These are phyloP conservation scores for Gasterosteus aculeatus DNA, from an alignment of 2,113 vertebrate species.

Conservation along the genomic window DNA sequence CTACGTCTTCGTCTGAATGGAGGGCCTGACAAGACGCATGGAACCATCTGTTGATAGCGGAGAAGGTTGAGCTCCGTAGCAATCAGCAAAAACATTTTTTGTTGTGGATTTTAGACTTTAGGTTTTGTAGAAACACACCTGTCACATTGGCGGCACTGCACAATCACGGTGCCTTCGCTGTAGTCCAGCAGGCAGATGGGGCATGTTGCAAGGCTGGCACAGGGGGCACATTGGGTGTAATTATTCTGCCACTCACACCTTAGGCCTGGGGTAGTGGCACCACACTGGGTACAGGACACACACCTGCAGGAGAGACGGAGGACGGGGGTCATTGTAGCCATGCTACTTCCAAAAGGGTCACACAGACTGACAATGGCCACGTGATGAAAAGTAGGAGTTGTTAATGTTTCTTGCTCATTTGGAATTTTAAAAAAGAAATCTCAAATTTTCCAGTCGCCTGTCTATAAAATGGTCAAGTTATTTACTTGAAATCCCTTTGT, in stretches of 20 bases:
- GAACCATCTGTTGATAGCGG: conserved; percentile 87
- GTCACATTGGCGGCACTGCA: conserved; percentile 95
- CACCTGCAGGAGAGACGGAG: conserved; percentile 84
- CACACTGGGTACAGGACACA: conserved; percentile 95
- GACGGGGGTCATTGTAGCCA: conserved; percentile 40
- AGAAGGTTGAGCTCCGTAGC: conserved; percentile 19
- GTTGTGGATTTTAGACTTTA: background rate
- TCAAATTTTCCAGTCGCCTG: background rate
- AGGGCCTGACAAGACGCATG: conserved; percentile 96
- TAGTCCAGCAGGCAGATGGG: conserved; percentile 90
- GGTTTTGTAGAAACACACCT: conserved; percentile 80
- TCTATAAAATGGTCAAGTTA: background rate
- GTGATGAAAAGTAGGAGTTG: background rate
- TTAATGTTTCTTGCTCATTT: background rate
- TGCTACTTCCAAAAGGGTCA: conserved; percentile 29
- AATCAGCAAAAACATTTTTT: conserved; percentile 1
- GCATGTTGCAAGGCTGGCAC: conserved; percentile 90
- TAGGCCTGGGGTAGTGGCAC: conserved; percentile 91
- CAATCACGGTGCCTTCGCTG: conserved; percentile 91
- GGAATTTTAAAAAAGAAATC: background rate
- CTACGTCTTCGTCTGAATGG: conserved; percentile 93
- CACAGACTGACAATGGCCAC: background rate
- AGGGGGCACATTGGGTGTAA: conserved; percentile 96
- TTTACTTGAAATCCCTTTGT: background rate
- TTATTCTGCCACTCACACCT: conserved; percentile 99